Evolutionary conservation across 1,140 invertebrate species (phyloP).

Genomic region (Laupala kohalensis): DNA sequence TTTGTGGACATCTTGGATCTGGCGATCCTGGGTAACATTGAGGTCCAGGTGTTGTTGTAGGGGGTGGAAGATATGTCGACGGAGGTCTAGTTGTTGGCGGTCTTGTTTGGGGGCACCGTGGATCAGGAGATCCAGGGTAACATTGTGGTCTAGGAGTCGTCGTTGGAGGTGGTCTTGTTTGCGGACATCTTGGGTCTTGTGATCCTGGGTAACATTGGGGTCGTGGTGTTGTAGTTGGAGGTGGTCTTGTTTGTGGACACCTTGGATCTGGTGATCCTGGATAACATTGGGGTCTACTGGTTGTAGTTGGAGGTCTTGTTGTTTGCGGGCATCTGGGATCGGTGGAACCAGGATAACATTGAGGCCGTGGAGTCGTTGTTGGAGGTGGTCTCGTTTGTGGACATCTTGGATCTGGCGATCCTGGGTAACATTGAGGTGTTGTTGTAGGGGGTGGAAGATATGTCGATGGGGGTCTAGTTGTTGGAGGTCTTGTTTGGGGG

Average conservation of each 20-base stretch:
- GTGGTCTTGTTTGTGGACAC: conserved; percentile 20
- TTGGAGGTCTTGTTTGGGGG: conserved; percentile 15
- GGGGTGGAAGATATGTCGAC: conserved; percentile 17
- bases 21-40: conserved; percentile 31
- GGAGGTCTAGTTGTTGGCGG: conserved; percentile 14
- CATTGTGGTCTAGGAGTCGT: conserved; percentile 15
- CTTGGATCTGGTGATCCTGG: conserved; percentile 22
- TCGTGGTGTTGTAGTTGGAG: conserved; percentile 9
- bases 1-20: conserved; percentile 25
- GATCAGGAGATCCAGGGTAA: conserved; percentile 24
- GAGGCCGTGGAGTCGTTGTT: conserved; percentile 5
- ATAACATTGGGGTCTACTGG: conserved; percentile 26
- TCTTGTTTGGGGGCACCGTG: conserved; percentile 22
- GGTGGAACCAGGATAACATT: conserved; percentile 20
- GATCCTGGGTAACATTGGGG: conserved; percentile 21
- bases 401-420: conserved; percentile 18
- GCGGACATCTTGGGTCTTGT: no score
- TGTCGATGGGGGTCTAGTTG: background rate
- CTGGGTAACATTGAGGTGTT: conserved; percentile 22
- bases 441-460: conserved; percentile 19
- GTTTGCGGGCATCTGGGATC: conserved; percentile 16
- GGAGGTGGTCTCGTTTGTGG: conserved; percentile 18
- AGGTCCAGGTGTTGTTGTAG: conserved; percentile 17
- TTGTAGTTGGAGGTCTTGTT: background rate
- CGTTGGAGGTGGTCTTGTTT: background rate